phyloP scores from a whole-genome alignment of 2,113 vertebrate genomes.

The Xiphias gladius region DNA sequence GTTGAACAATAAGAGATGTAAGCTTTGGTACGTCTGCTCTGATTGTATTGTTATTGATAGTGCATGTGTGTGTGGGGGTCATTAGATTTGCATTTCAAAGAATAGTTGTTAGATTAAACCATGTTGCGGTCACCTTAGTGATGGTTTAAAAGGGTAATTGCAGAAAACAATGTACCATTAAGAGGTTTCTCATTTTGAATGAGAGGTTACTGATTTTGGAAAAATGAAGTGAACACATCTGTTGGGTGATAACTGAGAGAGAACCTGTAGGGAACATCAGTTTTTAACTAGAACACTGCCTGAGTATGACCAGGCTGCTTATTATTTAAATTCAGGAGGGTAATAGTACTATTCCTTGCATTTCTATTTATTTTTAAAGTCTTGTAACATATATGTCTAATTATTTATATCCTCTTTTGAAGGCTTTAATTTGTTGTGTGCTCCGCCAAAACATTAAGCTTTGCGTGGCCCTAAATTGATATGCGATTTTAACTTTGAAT shows the following conservation, averaged over 20 bases:
- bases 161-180: slow-evolving; percentile 53
- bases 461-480: neutral
- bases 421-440: neutral
- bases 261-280: slow-evolving; percentile 1
- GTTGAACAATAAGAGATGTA: neutral
- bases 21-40: neutral
- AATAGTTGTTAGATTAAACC: slow-evolving; percentile 32
- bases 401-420: neutral
- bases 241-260: slow-evolving; percentile 51
- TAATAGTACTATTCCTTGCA: too few relatives aligned
- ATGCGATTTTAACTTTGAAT: neutral
- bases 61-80: too few relatives aligned
- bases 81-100: slow-evolving; percentile 63
- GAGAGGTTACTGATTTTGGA: too few relatives aligned
- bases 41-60: neutral
- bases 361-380: too few relatives aligned
- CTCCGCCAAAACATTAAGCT: neutral
- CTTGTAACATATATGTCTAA: neutral
- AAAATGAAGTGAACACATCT: slow-evolving; percentile 48
- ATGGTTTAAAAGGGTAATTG: slow-evolving; percentile 39
- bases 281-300: too few relatives aligned
- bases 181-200: slow-evolving; percentile 67
- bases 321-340: too few relatives aligned
- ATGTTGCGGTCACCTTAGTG: slow-evolving; percentile 24
- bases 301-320: too few relatives aligned